phyloP scores from a whole-genome alignment of 2,797 vertebrate genomes.

The Scolopax rusticola region DNA sequence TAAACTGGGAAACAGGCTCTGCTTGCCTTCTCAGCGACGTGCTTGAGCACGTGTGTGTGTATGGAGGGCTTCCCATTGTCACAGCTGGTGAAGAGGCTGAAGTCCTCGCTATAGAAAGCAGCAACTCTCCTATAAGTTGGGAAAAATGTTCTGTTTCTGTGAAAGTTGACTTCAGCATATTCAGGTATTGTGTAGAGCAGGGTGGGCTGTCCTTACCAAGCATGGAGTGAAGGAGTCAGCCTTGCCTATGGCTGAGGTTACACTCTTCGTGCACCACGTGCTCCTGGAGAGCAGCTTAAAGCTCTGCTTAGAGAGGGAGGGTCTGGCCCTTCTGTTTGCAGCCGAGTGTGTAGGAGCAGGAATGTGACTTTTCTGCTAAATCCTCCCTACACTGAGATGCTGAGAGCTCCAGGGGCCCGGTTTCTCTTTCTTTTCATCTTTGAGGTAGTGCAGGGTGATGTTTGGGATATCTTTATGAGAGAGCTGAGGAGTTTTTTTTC shows the following conservation, averaged over 20 bases:
- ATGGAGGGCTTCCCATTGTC: not conserved
- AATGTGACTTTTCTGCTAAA: not conserved
- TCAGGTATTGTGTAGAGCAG: not conserved
- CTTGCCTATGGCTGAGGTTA: not conserved
- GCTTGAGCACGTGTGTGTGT: not conserved
- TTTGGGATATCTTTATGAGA: not conserved
- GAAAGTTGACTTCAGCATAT: too few relatives aligned
- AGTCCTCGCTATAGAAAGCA: fast-evolving
- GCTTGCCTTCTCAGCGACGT: not conserved
- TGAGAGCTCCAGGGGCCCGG: not conserved
- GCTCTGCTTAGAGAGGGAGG: not conserved
- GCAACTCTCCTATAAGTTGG: not conserved
- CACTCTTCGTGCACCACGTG: fast-evolving
- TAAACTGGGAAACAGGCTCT: not conserved
- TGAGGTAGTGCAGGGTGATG: not conserved
- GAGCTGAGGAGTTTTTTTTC: not conserved
- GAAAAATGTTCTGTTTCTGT: not conserved
- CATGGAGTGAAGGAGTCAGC: not conserved
- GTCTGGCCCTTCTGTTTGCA: not conserved
- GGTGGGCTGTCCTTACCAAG: not conserved
- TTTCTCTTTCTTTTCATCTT: not conserved
- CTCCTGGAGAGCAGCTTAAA: not conserved
- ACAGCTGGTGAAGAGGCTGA: not conserved
- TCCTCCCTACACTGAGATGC: not conserved
- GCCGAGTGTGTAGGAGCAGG: not conserved